phyloP scores from a whole-genome alignment of 30 jellyfish, hydroid and myxozoan species.

The Hydra vulgaris region DNA sequence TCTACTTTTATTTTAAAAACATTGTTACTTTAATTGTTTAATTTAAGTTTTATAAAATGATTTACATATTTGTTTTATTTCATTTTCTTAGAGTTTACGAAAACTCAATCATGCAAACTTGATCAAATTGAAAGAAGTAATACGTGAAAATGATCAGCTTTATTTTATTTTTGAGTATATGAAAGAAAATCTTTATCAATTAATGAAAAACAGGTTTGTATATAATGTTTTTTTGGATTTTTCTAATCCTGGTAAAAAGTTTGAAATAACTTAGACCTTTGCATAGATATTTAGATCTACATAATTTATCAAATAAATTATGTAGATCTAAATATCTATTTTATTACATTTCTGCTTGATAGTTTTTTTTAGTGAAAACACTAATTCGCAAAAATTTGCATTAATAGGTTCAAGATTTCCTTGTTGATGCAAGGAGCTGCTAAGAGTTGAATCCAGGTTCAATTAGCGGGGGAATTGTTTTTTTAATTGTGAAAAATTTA shows the following conservation, averaged over 20 bases:
- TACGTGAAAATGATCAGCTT: constrained; percentile 76
- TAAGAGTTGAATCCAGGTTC: no score
- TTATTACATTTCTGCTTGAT: no score
- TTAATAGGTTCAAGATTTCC: no score
- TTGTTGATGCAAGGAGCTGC: no score
- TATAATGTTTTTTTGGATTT: background rate
- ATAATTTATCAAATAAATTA: background rate
- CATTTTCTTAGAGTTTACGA: constrained; percentile 53
- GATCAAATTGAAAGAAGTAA: constrained; percentile 77
- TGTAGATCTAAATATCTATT: no score
- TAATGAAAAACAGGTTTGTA: constrained; percentile 87
- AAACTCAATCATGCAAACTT: constrained; percentile 80
- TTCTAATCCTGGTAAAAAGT: background rate
- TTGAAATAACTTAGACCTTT: background rate
- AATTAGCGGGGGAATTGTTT: no score
- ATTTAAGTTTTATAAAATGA: background rate
- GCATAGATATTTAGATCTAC: background rate
- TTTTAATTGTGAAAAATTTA: no score
- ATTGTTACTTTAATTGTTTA: no score
- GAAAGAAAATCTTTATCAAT: constrained; percentile 92
- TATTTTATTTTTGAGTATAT: constrained; percentile 83
- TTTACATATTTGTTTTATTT: background rate
- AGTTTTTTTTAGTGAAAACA: no score
- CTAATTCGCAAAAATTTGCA: no score
- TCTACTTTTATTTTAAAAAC: no score